Percentiles rank a stretch among this genome's conserved stretches.
These are phyloP conservation scores for Psylliodes chrysocephalus DNA, from an alignment of 2,888 invertebrate genomes.

Conservation along the genomic window DNA sequence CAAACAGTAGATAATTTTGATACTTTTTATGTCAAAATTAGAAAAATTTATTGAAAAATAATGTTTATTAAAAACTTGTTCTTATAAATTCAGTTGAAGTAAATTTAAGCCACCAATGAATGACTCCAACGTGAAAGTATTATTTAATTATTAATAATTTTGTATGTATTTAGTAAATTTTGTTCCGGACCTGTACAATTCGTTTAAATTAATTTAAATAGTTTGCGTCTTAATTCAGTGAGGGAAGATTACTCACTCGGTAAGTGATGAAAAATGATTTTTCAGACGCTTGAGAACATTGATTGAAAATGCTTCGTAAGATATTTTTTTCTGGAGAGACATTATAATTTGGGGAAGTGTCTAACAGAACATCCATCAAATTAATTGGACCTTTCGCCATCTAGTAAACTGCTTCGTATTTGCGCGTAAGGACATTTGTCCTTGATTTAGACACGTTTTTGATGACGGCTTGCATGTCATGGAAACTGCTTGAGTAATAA, in stretches of 20 bases:
- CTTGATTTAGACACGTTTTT: too few relatives aligned
- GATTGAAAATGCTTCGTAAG: not conserved
- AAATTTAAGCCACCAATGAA: too few relatives aligned
- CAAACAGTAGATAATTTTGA: too few relatives aligned
- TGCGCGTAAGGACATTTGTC: not conserved
- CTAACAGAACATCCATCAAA: not conserved
- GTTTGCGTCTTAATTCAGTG: not conserved
- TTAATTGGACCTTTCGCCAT: not conserved
- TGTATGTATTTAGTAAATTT: too few relatives aligned
- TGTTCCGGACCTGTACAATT: not conserved
- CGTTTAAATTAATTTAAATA: not conserved
- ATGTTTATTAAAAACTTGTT: too few relatives aligned
- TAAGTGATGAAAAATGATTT: conserved; percentile 2
- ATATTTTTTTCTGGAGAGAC: not conserved
- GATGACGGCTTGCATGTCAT: too few relatives aligned
- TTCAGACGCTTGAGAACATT: not conserved
- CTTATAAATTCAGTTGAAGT: too few relatives aligned
- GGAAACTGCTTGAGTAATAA: too few relatives aligned
- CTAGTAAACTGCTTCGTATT: not conserved
- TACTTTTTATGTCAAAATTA: too few relatives aligned
- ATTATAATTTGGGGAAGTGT: not conserved
- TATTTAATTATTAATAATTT: too few relatives aligned
- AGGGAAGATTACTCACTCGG: not conserved
- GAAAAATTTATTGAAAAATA: too few relatives aligned
- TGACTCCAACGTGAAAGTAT: too few relatives aligned